Conservation (phyloP, 2,113 vertebrate genomes). For the Amphilophus citrinellus region DNA sequence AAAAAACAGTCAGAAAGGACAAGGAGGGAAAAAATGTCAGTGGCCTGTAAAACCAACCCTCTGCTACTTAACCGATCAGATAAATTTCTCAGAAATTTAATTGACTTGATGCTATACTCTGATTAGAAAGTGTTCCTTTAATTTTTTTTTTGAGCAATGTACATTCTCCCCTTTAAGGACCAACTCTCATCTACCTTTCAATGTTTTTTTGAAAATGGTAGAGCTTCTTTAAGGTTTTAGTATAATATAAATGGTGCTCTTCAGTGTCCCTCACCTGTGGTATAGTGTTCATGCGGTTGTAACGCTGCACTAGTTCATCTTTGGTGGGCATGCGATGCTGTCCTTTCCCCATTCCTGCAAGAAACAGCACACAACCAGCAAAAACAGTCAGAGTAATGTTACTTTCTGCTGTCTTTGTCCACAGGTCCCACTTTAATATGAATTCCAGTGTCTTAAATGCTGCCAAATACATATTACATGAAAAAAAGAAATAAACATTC, state of each 20-base stretch:
- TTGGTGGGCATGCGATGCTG: slow-evolving; percentile 99
- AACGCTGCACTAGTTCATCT: slow-evolving; percentile 97
- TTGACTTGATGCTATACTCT: too few species aligned
- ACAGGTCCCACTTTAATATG: slow-evolving; percentile 13
- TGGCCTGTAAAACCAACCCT: too few species aligned
- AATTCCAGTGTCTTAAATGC: slow-evolving; percentile 26
- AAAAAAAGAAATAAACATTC: neutral
- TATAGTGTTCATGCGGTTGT: slow-evolving; percentile 99
- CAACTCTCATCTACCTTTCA: neutral
- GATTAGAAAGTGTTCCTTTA: too few species aligned
- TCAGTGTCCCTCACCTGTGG: slow-evolving; percentile 87
- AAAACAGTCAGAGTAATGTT: too few species aligned
- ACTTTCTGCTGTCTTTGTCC: slow-evolving; percentile 6
- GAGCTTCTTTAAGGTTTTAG: neutral
- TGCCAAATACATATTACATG: neutral
- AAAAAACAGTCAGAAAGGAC: too few species aligned
- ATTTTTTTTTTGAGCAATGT: too few species aligned
- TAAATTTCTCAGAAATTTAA: too few species aligned
- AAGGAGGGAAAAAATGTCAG: too few species aligned
- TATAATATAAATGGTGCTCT: neutral
- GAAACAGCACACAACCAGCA: slow-evolving; percentile 8
- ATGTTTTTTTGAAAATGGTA: neutral
- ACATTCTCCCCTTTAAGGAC: neutral
- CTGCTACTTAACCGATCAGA: too few species aligned
- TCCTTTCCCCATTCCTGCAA: slow-evolving; percentile 98